phyloP scores from a whole-genome alignment of 1,140 invertebrate genomes.

The Reticulitermes speratus region DNA sequence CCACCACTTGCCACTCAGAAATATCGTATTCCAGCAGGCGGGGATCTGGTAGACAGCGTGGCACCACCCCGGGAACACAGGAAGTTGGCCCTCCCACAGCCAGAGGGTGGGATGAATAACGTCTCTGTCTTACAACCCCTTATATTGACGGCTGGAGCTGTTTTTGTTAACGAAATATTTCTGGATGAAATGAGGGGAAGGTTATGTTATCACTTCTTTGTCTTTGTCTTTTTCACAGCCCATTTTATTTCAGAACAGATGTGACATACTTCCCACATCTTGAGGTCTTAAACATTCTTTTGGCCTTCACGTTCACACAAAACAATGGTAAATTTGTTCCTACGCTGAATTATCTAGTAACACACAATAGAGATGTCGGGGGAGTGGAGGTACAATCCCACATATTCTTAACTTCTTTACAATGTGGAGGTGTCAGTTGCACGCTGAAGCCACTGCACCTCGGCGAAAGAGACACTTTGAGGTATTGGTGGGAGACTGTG shows the following conservation, averaged over 20 bases:
- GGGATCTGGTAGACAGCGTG: conserved; percentile 1
- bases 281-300: neutral
- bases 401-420: too few relatives aligned
- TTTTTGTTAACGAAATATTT: conserved; percentile 18
- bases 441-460: too few relatives aligned
- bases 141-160: neutral
- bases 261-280: conserved; percentile 4
- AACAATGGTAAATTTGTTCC: too few relatives aligned
- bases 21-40: neutral
- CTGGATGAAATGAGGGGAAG: conserved; percentile 17
- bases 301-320: neutral
- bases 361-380: too few relatives aligned
- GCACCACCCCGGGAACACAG: conserved; percentile 9
- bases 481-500: too few relatives aligned
- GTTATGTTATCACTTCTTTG: neutral
- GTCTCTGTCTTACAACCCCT: conserved; percentile 5
- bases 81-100: neutral
- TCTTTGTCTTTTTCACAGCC: too few relatives aligned
- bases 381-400: too few relatives aligned
- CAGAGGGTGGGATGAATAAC: conserved; percentile 9
- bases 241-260: neutral
- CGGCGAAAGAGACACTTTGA: too few relatives aligned
- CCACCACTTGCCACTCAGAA: neutral
- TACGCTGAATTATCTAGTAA: too few relatives aligned
- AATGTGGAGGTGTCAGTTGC: too few relatives aligned